Percentiles rank a stretch among this genome's conserved stretches.
phyloP scores from a whole-genome alignment of 2,797 vertebrate genomes.

The Bucorvus abyssinicus region DNA sequence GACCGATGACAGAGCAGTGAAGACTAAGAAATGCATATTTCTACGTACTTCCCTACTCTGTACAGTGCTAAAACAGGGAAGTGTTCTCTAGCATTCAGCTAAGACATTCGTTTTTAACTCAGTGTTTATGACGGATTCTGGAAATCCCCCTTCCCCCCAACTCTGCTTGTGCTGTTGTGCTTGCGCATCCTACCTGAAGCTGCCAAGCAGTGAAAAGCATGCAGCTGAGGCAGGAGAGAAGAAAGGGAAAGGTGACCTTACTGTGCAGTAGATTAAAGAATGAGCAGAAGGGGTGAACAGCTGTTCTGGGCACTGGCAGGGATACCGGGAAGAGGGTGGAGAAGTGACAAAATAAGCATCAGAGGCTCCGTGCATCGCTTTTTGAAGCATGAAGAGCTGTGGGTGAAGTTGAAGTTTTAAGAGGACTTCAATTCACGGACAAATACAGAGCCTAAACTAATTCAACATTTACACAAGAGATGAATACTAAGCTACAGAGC shows the following conservation, averaged over 20 bases:
- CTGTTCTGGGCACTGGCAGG: not conserved
- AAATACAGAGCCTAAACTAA: slow-evolving; percentile 8
- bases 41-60: not conserved
- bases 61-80: not conserved
- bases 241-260: not conserved
- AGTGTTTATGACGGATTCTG: not conserved
- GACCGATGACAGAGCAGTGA: not conserved
- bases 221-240: not conserved
- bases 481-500: not conserved
- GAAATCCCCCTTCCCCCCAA: not conserved
- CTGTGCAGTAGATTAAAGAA: not conserved
- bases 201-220: not conserved
- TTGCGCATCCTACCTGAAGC: not conserved
- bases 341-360: not conserved
- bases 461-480: slow-evolving; percentile 21
- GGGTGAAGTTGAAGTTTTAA: not conserved
- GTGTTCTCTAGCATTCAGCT: not conserved
- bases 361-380: not conserved
- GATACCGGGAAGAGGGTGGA: not conserved
- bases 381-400: not conserved
- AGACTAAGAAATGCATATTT: not conserved
- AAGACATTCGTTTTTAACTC: not conserved
- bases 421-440: not conserved
- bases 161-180: not conserved
- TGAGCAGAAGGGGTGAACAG: not conserved